Evolutionary conservation across 2,113 vertebrate species (phyloP), one percentile per base, ranked within the genome.

Genomic region (Argyrosomus japonicus): DNA sequence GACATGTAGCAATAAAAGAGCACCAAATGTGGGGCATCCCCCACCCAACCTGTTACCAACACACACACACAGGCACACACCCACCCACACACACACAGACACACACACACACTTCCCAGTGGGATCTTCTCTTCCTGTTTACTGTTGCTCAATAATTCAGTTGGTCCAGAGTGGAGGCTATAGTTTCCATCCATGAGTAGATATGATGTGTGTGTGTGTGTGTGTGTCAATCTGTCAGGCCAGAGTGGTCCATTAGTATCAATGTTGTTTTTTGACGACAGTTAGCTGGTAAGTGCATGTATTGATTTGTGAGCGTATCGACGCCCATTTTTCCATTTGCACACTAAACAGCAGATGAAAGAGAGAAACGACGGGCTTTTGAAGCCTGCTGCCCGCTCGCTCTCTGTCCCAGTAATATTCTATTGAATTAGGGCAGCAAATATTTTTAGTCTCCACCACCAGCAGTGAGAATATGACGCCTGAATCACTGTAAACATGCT

Each of bases 61-160:
- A 15, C 57, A 68, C 76, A 72, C 65, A 45, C 68, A 68, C 75
- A 45, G 5, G 5, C 56, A 68, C 58, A n/a, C n/a, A n/a, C n/a
- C n/a, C n/a, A n/a, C n/a, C n/a, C n/a, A n/a, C n/a, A 73, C 18
- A 50, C 81, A 68, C 69, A 45, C 56, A 68, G 51, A 27, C 62
- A 45, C 11, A 36, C 61, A 50, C 62, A 58, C 19, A 27, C 18
- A 73, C 21, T 36, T 50, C 72, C 81, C 77, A 61, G 58, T 83
- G 88, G 90, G 87, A 92, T 69, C 77, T 70, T 40, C 74, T 79
- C 87, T 92, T 94, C 92, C 90, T 92, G 90, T 92, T 92, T 90
- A 88, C 88, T 57, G 64, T 79, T 81, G 50, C 88, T 94, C 75
- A 94, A 93, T 93, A 90, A 93, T 94, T 93, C 77, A 95, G 87